A percentile compares a stretch with the other conserved stretches of the same genome.
These are phyloP conservation scores for Auanema freiburgensis DNA, from an alignment of 2,888 invertebrate genomes.

Conservation along the genomic window DNA sequence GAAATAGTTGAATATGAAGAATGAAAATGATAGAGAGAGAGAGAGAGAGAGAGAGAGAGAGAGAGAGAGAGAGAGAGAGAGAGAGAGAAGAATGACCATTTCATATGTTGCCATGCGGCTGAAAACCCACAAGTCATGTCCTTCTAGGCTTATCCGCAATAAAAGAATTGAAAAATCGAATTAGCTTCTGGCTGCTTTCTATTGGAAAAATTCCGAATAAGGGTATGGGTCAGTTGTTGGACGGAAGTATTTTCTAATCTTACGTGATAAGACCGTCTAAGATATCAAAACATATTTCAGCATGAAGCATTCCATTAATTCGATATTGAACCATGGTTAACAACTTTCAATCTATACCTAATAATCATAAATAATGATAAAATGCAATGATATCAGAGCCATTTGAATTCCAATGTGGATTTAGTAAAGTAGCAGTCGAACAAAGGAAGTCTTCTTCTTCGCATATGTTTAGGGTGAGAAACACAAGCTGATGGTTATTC, in stretches of 20 bases:
- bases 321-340: not conserved
- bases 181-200: not conserved
- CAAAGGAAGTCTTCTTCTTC: not conserved
- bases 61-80: constrained; percentile 5
- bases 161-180: constrained; percentile 6
- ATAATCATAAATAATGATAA: not conserved
- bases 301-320: not conserved
- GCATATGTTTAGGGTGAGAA: not conserved
- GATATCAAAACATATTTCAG: not conserved
- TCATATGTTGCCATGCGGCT: no score
- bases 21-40: not conserved
- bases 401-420: no score
- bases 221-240: not conserved
- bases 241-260: not conserved
- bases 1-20: constrained; percentile 6
- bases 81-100: no score
- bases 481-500: constrained; percentile 1
- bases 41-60: constrained; percentile 4
- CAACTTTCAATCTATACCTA: not conserved
- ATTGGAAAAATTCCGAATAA: not conserved
- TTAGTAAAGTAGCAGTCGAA: no score
- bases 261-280: not conserved
- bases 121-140: no score
- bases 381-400: no score
- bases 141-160: not conserved